Evolutionary conservation across 2,888 invertebrate species (phyloP).

Genomic region (Nomada hirtipes): DNA sequence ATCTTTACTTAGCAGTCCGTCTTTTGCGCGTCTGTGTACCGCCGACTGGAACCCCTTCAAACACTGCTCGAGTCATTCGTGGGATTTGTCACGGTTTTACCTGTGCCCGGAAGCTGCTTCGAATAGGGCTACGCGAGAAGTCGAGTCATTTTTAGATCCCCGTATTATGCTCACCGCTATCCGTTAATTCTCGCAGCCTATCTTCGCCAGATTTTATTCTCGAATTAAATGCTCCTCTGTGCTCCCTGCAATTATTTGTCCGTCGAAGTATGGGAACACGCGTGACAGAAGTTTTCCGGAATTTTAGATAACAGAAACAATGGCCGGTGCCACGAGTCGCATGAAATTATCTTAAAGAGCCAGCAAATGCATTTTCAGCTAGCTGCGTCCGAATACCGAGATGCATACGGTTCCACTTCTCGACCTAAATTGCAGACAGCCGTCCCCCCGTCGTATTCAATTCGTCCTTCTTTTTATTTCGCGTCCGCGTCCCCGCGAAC

Average conservation of each 20-base stretch:
- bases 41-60: conserved; percentile 73
- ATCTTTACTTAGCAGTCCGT: conserved; percentile 72
- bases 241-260: too few relatives aligned
- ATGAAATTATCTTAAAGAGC: conserved; percentile 57
- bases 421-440: conserved; percentile 57
- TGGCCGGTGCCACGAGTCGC: conserved; percentile 10
- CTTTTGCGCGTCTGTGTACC: conserved; percentile 59
- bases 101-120: conserved; percentile 54
- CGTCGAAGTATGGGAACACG: neutral
- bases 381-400: conserved; percentile 21
- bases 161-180: neutral
- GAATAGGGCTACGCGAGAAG: conserved; percentile 30
- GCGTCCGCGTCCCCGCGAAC: neutral
- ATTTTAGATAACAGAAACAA: conserved; percentile 43
- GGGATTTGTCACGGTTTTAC: conserved; percentile 66
- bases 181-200: neutral
- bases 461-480: conserved; percentile 16
- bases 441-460: conserved; percentile 4
- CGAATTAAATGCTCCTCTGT: neutral
- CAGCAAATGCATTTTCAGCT: conserved; percentile 48
- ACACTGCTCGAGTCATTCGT: conserved; percentile 70
- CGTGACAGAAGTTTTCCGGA: neutral
- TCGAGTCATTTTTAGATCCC: conserved; percentile 11
- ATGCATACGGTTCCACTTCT: conserved; percentile 31
- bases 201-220: neutral